These are phyloP conservation scores for Diploscapter pachys DNA, from an alignment of 1,140 invertebrate genomes.

Conservation along the genomic window DNA sequence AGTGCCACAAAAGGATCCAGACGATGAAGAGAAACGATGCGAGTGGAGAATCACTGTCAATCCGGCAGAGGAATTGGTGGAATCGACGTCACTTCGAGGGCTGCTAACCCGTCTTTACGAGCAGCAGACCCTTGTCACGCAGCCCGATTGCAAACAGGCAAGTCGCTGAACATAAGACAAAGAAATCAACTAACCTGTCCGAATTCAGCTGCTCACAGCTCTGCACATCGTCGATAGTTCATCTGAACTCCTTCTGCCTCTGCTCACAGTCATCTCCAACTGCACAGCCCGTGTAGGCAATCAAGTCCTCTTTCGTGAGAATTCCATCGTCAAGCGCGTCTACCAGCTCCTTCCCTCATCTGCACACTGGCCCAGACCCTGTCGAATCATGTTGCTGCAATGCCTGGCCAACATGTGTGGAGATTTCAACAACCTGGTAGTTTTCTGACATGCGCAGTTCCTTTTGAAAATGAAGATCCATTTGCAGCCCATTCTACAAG, in stretches of 20 bases:
- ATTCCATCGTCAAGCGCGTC: constrained; percentile 13
- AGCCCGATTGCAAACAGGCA: constrained; percentile 39
- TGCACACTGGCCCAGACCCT: constrained; percentile 42
- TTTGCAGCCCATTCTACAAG: constrained; percentile 35
- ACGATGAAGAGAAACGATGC: constrained; percentile 30
- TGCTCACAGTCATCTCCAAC: constrained; percentile 50
- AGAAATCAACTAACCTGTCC: too few relatives aligned
- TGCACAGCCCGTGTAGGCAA: constrained; percentile 46
- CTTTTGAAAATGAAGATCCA: too few relatives aligned
- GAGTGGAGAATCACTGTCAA: constrained; percentile 53
- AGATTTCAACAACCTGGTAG: too few relatives aligned
- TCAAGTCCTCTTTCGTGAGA: constrained; percentile 37
- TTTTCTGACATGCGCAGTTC: too few relatives aligned
- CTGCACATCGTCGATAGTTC: constrained; percentile 39
- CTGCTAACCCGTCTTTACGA: constrained; percentile 46
- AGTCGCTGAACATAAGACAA: too few relatives aligned
- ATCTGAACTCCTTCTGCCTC: constrained; percentile 44
- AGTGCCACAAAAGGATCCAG: constrained; percentile 51
- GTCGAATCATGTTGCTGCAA: constrained; percentile 46
- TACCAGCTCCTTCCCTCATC: too few relatives aligned
- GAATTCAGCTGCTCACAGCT: constrained; percentile 42
- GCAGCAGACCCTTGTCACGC: constrained; percentile 43
- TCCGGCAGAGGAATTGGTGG: constrained; percentile 32
- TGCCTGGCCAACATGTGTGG: constrained; percentile 51
- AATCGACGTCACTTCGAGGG: constrained; percentile 20